Evolutionary conservation across 2,888 invertebrate genomes (phyloP), one percentile per base, ranked within the genome.

Genomic region (Anodontia alba): DNA sequence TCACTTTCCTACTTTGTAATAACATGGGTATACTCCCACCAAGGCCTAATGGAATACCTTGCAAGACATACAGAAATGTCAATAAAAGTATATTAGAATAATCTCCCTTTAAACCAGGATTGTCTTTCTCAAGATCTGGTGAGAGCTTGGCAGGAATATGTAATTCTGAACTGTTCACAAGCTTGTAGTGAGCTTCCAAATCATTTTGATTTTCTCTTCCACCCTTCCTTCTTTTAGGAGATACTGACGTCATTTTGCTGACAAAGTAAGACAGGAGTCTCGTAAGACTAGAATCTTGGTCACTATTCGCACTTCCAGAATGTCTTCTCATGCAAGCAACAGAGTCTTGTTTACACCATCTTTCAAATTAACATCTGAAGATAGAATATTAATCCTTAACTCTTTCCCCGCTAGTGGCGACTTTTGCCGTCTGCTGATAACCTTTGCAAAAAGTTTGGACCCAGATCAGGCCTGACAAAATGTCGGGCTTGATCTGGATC

Each of bases 21-120:
- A 99, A 96, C 97, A 99, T 98, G 0, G 99, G 99, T 89, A 99
- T 97, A 38, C 99, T 98, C 29, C 97, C 97, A 57, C 98, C 98
- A 38, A 99, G 95, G 0, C 99, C 99, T 2, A 99, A 95, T 0
- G 99, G 99, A 94, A 96, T 95, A 49, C 99, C 99, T 81, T 95
- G 95, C 31, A 99, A 95, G 57, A 99, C 96, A 94, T 99, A 99
- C 5, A 99, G 95, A 94, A 99, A 98, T 87, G 99, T 96, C 69
- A 99, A 95, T 80, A 99, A 96, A 20, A 97, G 96, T 88, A 99
- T 97, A 93, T 98, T 99, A 5, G 87, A 70, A 74, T 92, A 91
- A 87, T 95, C 95, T 26, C 91, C 91, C 29, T 86, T 79, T n/a
- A 93, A 78, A 23, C 86, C 83, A 8, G 68, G 51, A 12, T 33